A percentile compares a stretch with the other conserved stretches of the same genome.
Conservation (phyloP, 2,113 vertebrate species). For the Rhineura floridana region DNA sequence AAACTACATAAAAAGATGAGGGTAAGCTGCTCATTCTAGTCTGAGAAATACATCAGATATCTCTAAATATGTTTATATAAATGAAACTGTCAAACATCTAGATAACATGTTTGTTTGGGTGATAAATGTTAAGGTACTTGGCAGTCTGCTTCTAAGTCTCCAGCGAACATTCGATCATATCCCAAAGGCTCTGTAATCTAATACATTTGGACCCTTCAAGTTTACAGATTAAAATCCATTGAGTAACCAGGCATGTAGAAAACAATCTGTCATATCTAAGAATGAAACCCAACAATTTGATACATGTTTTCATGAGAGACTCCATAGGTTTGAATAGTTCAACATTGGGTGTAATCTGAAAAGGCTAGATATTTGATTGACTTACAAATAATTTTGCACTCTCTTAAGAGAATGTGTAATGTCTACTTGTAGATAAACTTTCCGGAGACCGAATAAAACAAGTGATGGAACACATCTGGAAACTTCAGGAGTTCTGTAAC, state of each 20-base stretch:
- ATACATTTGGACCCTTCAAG: not conserved
- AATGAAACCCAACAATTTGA: not conserved
- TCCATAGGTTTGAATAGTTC: conserved; percentile 19
- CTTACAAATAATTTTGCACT: conserved; percentile 29
- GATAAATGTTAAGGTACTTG: not conserved
- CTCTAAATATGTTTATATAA: conserved; percentile 9
- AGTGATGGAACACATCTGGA: conserved; percentile 99
- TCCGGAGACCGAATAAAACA: conserved; percentile 94
- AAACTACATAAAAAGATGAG: not conserved
- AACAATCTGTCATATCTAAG: not conserved
- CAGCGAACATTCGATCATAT: conserved; percentile 10
- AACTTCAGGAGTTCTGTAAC: conserved; percentile 99
- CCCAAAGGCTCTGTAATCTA: not conserved
- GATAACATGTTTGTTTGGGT: not conserved
- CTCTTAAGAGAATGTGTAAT: conserved; percentile 53
- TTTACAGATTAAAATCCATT: conserved; percentile 1
- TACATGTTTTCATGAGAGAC: not conserved
- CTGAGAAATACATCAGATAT: conserved; percentile 9
- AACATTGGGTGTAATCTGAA: conserved; percentile 2
- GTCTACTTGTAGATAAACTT: conserved; percentile 87
- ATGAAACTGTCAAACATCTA: not conserved
- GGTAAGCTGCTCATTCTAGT: not conserved
- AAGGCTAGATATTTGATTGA: not conserved
- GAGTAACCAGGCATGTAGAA: not conserved
- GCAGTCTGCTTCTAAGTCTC: not conserved